Conservation (phyloP, 2,797 vertebrate genomes). For the Xiphophorus birchmanni region DNA sequence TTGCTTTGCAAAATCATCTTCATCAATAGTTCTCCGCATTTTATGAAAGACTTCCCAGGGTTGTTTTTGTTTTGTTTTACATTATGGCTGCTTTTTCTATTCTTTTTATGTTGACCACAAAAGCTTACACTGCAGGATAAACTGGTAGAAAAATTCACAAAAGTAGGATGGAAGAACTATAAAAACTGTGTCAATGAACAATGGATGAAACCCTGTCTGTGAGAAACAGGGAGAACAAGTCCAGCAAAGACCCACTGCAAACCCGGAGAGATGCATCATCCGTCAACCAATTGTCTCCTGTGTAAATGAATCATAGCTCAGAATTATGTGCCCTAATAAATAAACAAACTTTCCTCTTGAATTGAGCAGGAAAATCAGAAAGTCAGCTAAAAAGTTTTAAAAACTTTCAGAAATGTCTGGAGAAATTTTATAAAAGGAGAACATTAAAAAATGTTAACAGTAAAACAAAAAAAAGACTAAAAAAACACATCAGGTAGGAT, state of each 20-base stretch:
- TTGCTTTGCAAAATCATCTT: background rate
- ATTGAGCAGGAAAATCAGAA: background rate
- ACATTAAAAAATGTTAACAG: background rate
- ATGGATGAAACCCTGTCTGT: background rate
- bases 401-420: background rate
- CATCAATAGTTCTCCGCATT: background rate
- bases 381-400: background rate
- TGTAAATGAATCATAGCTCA: too few relatives aligned
- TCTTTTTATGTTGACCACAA: background rate
- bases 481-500: background rate
- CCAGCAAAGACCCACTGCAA: too few relatives aligned
- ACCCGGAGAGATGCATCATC: too few relatives aligned
- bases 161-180: background rate
- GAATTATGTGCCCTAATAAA: too few relatives aligned
- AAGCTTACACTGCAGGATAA: background rate
- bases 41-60: background rate
- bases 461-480: background rate
- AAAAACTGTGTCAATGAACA: background rate
- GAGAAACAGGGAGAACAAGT: too few relatives aligned
- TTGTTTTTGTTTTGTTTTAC: too few relatives aligned
- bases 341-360: too few relatives aligned
- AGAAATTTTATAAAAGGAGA: background rate
- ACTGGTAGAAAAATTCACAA: background rate
- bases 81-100: background rate
- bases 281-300: too few relatives aligned